Evolutionary conservation across 2,888 invertebrate species (phyloP), one percentile per base, ranked within the genome.

Genomic region (Lepas anatifera): DNA sequence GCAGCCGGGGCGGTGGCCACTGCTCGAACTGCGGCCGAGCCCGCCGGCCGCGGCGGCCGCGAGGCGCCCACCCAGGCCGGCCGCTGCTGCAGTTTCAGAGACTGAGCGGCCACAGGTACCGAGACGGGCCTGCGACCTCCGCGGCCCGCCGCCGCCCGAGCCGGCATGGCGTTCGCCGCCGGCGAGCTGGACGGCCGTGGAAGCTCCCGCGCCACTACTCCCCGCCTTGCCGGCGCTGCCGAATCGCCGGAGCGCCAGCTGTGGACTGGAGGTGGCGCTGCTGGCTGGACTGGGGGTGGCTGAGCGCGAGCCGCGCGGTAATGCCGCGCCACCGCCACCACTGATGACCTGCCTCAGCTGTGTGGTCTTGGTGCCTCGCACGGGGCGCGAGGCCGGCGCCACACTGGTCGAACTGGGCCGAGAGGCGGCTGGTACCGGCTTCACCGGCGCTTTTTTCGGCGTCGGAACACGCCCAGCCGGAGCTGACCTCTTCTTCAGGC

Each of bases 391-490:
- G 76, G 75, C 3, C 77, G 77, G 46, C 76, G 78, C 46, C n/a
- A n/a, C n/a, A 78, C 77, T 85, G 85, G 16, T 85, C 84, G 18
- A 86, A 85, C 25, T 86, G 81, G 80, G 78, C 78, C 70, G 66
- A 90, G 90, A 52, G 87, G 80, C 0, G 87, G 67, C 37, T 37
- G 71, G 67, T 39, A 66, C 50, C 70, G 78, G 76, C 68, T 77
- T 75, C 16, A 52, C 68, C 68, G 67, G 69, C 70, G 71, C 70
- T 39, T 48, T 70, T 73, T 35, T 68, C 70, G 64, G 71, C 68
- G 48, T 35, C 29, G 70, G 16, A 18, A 41, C 25, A 22, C 32
- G 10, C 27, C 46, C 11, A 39, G 41, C 18, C 27, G 25, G 29
- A n/a, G 43, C 7, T 27, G 66, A 18, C 22, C 69, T 64, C 43